Percentiles rank a stretch among this genome's conserved stretches.
Conservation (phyloP, 2,888 invertebrate genomes). For the Caenorhabditis drosophilae region DNA sequence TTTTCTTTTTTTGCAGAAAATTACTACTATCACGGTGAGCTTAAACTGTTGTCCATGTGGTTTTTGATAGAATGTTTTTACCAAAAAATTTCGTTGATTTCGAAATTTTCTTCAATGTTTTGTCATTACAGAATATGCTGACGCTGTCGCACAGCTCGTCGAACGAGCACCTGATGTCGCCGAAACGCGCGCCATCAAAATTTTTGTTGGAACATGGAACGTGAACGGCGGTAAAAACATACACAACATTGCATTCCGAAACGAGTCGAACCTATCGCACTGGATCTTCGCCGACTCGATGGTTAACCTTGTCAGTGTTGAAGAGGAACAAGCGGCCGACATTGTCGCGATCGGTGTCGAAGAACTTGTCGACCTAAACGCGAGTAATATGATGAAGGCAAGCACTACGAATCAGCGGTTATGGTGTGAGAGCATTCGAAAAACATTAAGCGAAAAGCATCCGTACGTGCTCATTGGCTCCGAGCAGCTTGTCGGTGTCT, state of each 20-base stretch:
- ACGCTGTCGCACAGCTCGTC: slow-evolving; percentile 57
- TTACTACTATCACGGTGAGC: slow-evolving; percentile 72
- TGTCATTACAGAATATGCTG: slow-evolving; percentile 66
- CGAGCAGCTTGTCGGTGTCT: slow-evolving; percentile 80
- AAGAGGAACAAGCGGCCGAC: slow-evolving; percentile 75
- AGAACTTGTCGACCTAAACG: slow-evolving; percentile 98
- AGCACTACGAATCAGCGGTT: slow-evolving; percentile 88
- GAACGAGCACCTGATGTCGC: slow-evolving; percentile 57
- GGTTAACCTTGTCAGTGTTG: slow-evolving; percentile 40
- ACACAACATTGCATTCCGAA: slow-evolving; percentile 81
- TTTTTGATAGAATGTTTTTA: slow-evolving; percentile 1
- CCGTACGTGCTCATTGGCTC: slow-evolving; percentile 56
- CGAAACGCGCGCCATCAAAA: slow-evolving; percentile 41
- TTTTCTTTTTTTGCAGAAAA: slow-evolving; percentile 44
- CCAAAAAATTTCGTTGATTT: slow-evolving; percentile 3
- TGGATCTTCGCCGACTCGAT: slow-evolving; percentile 70
- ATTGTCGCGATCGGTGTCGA: slow-evolving; percentile 97
- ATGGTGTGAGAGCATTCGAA: slow-evolving; percentile 94
- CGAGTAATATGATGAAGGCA: slow-evolving; percentile 95
- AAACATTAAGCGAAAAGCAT: slow-evolving; percentile 70
- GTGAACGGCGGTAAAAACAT: slow-evolving; percentile 99
- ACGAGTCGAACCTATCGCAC: slow-evolving; percentile 71
- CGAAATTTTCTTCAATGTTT: slow-evolving; percentile 12
- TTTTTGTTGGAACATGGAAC: slow-evolving; percentile 83
- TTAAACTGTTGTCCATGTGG: slow-evolving; percentile 24